Base-by-base conservation (phyloP, 2,113 vertebrate species). In the Echinops telfairi region DNA sequence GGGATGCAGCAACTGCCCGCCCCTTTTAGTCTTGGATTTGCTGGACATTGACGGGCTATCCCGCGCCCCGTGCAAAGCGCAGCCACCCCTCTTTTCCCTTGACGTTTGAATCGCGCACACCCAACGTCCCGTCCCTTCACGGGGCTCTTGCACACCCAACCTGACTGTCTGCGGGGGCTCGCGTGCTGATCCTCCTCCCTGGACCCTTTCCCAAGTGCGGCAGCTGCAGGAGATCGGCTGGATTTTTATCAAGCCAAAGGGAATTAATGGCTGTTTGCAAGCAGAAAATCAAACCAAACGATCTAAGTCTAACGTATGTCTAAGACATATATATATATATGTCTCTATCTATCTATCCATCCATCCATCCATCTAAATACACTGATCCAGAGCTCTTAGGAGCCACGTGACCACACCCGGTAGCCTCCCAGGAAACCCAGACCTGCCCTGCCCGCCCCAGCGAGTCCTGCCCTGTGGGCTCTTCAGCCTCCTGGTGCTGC, bases 191-290 rank as follows among this genome's bases (percentile, higher is more conserved):
- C 94, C 66, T 75, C 92, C 57, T 43, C n/a, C 81, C 93, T 79
- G 95, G 86, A 96, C 75, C 97, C 97, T 95, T 95, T 97, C 97
- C 78, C 83, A 94, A 93, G 84, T 83, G 96, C 90, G 58, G 89
- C 86, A 83, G 96, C 92, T 95, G 93, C 95, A 76, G 8, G 1
- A 1, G 73, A 93, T 70, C n/a, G 75, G 86, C 60, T 86, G 93
- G 90, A 79, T 60, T 90, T 40, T 94, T 68, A 85, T 47, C 53
- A 11, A 78, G 88, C 70, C 57, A 33, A 88, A 86, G 90, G 93
- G 64, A 71, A 80, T 31, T 5, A 29, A 94, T 31, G 66, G 92
- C 91, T 80, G 93, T 76, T 92, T 33, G 16, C 62, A 47, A 86
- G 83, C 3, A 43, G 88, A 95, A 88, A 75, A 1, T 57, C 86